A percentile compares a stretch with the other conserved stretches of the same genome.
These are phyloP conservation scores for Anser cygnoides DNA, from an alignment of 2,113 vertebrate species.

Conservation along the genomic window DNA sequence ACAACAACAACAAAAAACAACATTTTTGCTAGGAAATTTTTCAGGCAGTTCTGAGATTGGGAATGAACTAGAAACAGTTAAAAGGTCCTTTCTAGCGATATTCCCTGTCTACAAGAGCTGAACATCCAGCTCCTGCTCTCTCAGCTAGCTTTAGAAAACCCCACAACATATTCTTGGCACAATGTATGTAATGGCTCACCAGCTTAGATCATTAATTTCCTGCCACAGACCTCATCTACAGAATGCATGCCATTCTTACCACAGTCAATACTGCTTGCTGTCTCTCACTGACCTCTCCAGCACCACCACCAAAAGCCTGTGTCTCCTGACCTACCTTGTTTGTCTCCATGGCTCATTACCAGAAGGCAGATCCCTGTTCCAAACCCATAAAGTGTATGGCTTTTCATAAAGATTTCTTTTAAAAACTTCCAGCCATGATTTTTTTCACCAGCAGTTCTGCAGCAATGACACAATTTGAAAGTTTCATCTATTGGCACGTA, in stretches of 20 bases:
- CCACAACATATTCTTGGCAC: not conserved
- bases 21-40: not conserved
- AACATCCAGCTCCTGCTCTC: not conserved
- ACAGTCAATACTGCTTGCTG: not conserved
- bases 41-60: not conserved
- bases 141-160: not conserved
- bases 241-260: not conserved
- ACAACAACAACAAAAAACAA: too few relatives aligned
- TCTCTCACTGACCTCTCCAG: not conserved
- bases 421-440: not conserved
- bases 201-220: not conserved
- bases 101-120: not conserved
- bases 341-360: not conserved
- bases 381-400: not conserved
- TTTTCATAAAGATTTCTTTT: not conserved
- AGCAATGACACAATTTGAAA: not conserved
- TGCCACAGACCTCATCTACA: not conserved
- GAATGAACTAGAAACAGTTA: not conserved
- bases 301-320: accelerated
- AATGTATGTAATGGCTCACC: not conserved
- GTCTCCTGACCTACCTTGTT: not conserved
- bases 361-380: not conserved
- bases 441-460: not conserved
- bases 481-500: not conserved
- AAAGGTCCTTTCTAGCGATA: not conserved